A percentile compares a stretch with the other conserved stretches of the same genome.
phyloP scores from a whole-genome alignment of 2,797 vertebrate genomes.

The Pteropus rufus region DNA sequence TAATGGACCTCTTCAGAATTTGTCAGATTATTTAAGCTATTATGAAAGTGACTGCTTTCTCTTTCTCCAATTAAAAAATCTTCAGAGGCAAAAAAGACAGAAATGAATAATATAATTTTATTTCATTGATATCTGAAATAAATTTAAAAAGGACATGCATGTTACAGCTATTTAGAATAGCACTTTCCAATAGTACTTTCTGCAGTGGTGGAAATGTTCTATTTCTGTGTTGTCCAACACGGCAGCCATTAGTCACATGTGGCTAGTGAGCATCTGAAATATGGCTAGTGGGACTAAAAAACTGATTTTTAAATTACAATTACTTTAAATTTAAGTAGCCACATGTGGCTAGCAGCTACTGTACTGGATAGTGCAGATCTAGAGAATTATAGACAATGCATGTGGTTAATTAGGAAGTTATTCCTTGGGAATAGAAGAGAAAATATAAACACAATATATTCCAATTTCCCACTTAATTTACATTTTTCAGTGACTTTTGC shows the following conservation, averaged over 20 bases:
- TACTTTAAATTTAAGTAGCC: not conserved
- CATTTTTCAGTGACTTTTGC: not conserved
- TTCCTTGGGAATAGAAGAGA: not conserved
- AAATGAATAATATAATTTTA: not conserved
- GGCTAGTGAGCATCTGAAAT: not conserved
- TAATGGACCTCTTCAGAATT: not conserved
- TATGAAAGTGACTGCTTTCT: not conserved
- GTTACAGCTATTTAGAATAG: not conserved
- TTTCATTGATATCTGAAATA: not conserved
- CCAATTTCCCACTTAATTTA: not conserved
- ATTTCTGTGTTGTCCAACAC: not conserved
- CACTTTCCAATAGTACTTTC: not conserved
- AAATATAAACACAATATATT: not conserved
- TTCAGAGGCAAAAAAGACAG: not conserved
- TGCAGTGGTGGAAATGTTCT: not conserved
- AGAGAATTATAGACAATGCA: not conserved
- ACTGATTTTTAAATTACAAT: not conserved
- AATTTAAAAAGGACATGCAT: not conserved
- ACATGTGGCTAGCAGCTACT: not conserved
- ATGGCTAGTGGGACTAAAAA: not conserved
- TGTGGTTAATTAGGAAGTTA: not conserved
- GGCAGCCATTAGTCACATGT: not conserved
- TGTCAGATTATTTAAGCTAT: not conserved
- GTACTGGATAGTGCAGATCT: not conserved
- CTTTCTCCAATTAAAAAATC: conserved; percentile 9